Conservation (phyloP, 2,797 vertebrate genomes). For the Mustela erminea region DNA sequence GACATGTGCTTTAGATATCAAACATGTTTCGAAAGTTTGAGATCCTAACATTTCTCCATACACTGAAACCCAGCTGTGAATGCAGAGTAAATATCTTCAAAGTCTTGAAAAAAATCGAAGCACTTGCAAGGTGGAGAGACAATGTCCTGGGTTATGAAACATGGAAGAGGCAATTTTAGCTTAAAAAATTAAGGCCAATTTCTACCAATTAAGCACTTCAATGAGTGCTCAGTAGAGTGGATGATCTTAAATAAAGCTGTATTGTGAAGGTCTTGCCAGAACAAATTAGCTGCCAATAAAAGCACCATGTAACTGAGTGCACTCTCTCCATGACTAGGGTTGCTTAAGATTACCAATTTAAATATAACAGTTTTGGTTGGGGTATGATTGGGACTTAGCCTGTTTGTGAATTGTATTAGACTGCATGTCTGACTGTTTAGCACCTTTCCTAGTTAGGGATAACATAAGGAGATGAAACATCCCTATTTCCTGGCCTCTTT, state of each 20-base stretch:
- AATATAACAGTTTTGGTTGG: not conserved
- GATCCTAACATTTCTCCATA: not conserved
- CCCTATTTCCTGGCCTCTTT: not conserved
- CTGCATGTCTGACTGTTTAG: not conserved
- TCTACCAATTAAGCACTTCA: conserved; percentile 11
- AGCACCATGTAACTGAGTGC: not conserved
- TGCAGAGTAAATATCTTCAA: not conserved
- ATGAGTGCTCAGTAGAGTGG: not conserved
- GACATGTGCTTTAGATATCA: not conserved
- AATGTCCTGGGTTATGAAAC: not conserved
- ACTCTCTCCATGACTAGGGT: not conserved
- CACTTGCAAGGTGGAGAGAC: not conserved
- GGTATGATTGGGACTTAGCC: not conserved
- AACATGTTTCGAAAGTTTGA: conserved; percentile 7
- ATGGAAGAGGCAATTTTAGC: not conserved
- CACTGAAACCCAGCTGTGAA: not conserved
- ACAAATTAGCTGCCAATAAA: not conserved
- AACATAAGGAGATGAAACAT: not conserved
- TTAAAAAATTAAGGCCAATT: conserved; percentile 16
- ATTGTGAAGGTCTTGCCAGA: not conserved
- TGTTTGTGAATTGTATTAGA: not conserved
- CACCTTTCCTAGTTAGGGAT: not conserved
- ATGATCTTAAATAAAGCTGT: not conserved
- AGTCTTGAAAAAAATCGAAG: not conserved
- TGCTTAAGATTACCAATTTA: not conserved